phyloP scores from a whole-genome alignment of 92 coral and sea anemone genomes.

The Pocillopora grandis region DNA sequence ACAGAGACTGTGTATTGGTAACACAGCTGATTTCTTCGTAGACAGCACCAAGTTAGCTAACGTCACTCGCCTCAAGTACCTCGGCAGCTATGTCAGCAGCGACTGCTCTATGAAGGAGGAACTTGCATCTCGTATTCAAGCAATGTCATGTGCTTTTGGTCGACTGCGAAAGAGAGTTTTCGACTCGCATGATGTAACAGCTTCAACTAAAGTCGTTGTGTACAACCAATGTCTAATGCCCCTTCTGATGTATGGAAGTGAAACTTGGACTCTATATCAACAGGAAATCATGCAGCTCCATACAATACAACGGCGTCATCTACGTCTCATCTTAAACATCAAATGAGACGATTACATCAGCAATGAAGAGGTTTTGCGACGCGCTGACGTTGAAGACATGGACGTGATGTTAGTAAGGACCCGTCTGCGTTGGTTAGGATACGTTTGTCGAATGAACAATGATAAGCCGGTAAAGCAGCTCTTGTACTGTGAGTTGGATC shows the following conservation, averaged over 20 bases:
- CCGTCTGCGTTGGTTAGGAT: conserved; percentile 44
- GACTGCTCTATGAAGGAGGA: conserved; percentile 1
- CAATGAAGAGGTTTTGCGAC: background rate
- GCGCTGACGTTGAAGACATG: conserved; percentile 35
- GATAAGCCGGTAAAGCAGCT: conserved; percentile 44
- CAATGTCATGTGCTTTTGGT: conserved; percentile 31
- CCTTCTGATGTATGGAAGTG: background rate
- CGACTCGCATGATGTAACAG: conserved; percentile 28
- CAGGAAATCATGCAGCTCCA: background rate
- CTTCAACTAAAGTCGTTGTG: background rate
- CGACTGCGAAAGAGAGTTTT: conserved; percentile 24
- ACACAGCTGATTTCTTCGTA: too few species aligned
- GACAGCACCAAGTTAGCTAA: too few species aligned
- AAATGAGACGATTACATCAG: too few species aligned
- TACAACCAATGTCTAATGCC: too few species aligned
- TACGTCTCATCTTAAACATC: too few species aligned
- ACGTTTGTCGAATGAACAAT: conserved; percentile 37
- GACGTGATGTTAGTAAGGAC: conserved; percentile 34
- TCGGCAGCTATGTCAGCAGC: conserved; percentile 19
- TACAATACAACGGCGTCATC: background rate
- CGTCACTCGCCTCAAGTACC: background rate
- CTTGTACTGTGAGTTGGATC: conserved; percentile 43
- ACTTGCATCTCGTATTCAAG: conserved; percentile 25
- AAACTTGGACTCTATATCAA: background rate
- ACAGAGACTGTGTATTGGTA: too few species aligned